Base-by-base conservation (phyloP, 30 jellyfish, hydroid and myxozoan genomes). In the Nemopilema nomurai region DNA sequence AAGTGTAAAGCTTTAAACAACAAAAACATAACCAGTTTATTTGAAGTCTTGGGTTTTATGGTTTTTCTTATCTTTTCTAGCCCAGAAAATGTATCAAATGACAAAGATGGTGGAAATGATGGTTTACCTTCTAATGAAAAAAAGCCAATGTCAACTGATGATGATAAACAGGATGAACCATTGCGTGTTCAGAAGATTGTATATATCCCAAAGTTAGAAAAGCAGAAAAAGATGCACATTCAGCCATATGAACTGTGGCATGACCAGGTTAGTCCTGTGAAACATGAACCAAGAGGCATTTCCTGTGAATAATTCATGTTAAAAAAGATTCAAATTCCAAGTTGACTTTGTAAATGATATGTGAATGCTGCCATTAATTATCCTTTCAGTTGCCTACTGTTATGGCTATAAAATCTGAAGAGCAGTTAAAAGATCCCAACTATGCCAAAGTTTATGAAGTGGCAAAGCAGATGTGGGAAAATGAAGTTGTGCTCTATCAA, bases 401-500 rank as follows among this genome's bases (percentile, higher is more conserved):
- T 7, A 22, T 8, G 8, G 26, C 22, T 1, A 75, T 49, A 28
- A 28, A 28, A 22, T 3, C 33, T 9, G 33, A 18, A 41, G 57
- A 41, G 57, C 57, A 41, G 57, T 41, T 41, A 41, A 41, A 41
- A 41, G 57, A 41, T 41, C 9, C 57, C 6, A 13, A 6, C 13
- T 75, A 69, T 8, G 62, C 31, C 63, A 73, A 78, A 66, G 23
- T 90, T 24, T 65, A 77, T 31, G 80, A 77, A 28, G 62, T 83
- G 20, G 95, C 95, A 27, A 75, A 50, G 25, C 68, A 28, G 51
- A 68, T 63, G 16, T 90, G 97, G 96, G 90, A 91, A 67, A 76
- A 84, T 29, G 97, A 91, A 51, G 92, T 86, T 69, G 90, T 28
- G 19, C n/a, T 85, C 21, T 91, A 91, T 63, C 97, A 91, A 72